A percentile compares a stretch with the other conserved stretches of the same genome.
Conservation (phyloP, 1,140 invertebrate genomes). For the Drosophila mauritiana region DNA sequence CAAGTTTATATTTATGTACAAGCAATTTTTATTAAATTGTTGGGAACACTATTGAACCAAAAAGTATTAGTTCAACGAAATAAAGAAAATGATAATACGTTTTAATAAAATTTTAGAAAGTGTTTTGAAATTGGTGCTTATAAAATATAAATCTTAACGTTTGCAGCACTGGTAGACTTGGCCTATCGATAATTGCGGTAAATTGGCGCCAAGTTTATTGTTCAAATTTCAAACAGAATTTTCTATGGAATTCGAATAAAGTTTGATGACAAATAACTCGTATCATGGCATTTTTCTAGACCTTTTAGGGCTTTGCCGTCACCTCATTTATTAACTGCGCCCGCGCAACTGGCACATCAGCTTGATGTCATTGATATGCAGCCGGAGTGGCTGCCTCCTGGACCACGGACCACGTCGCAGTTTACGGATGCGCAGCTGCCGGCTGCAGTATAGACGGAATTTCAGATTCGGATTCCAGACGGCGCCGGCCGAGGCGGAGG, state of each 20-base stretch:
- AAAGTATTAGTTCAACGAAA: background rate
- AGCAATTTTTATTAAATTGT: conserved; percentile 6
- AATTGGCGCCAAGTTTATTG: background rate
- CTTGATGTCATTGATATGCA: conserved; percentile 69
- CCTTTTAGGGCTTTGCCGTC: background rate
- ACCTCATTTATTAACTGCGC: conserved; percentile 34
- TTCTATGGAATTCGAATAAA: background rate
- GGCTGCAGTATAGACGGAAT: conserved; percentile 64
- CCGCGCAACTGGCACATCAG: conserved; percentile 63
- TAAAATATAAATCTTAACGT: background rate
- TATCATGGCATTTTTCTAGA: background rate
- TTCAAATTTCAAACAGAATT: conserved; percentile 1
- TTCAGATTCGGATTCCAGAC: conserved; percentile 71
- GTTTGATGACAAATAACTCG: background rate
- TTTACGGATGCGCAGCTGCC: conserved; percentile 70
- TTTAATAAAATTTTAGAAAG: too few species aligned
- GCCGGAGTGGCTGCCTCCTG: conserved; percentile 51
- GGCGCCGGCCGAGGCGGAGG: conserved; percentile 16
- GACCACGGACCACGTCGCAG: conserved; percentile 53
- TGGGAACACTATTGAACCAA: background rate
- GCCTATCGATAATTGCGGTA: conserved; percentile 1
- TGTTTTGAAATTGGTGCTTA: too few species aligned
- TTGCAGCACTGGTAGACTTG: background rate
- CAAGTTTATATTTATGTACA: conserved; percentile 5
- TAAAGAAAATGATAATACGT: background rate